phyloP scores from a whole-genome alignment of 2,113 vertebrate genomes.

The Ellobius talpinus region DNA sequence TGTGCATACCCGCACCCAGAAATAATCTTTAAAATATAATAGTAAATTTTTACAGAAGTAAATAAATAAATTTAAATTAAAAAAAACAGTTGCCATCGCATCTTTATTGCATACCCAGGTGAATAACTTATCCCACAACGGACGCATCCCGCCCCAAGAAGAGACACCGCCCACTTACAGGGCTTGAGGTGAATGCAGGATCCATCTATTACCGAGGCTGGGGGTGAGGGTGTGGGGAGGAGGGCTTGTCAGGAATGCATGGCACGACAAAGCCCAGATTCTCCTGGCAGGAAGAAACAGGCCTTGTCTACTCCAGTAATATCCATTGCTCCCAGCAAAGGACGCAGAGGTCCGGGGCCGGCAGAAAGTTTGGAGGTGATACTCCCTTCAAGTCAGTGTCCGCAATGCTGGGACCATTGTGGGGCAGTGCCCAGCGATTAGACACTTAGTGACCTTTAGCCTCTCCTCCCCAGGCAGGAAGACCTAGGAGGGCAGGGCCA shows the following conservation, averaged over 20 bases:
- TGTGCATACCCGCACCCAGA: background rate
- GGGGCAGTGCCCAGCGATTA: background rate
- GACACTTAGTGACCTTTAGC: background rate
- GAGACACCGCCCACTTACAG: background rate
- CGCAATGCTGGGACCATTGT: background rate
- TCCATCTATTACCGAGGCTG: constrained; percentile 25
- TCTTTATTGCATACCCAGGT: constrained; percentile 66
- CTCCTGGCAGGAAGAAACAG: background rate
- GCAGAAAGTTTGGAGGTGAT: background rate
- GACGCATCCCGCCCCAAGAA: background rate
- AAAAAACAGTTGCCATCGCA: background rate
- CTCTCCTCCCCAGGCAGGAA: background rate
- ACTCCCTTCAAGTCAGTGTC: too few species aligned
- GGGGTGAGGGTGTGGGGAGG: background rate
- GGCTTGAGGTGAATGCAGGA: background rate
- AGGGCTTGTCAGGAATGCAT: background rate
- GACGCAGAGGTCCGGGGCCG: fast-evolving
- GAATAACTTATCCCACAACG: constrained; percentile 59
- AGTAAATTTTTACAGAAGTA: background rate
- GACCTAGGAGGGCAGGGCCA: background rate
- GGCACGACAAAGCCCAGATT: background rate
- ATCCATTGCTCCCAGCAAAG: background rate
- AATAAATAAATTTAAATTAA: background rate
- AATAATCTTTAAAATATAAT: background rate
- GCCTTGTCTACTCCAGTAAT: background rate